Conservation (phyloP, 1,140 invertebrate species). For the Heterodera schachtii region DNA sequence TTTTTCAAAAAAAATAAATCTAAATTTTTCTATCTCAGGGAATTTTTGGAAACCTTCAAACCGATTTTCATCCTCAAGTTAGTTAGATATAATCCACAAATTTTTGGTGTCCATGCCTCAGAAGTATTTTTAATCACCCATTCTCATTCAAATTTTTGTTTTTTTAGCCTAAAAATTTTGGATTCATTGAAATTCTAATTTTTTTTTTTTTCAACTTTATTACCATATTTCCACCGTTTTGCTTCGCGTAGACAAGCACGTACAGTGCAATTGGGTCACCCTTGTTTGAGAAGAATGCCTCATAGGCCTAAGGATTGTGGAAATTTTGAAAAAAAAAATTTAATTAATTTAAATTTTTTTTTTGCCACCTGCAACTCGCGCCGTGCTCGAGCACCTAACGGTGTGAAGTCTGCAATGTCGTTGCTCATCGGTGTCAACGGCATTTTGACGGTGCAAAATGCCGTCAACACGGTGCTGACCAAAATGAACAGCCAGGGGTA, state of each 20-base stretch:
- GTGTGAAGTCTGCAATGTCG: conserved; percentile 64
- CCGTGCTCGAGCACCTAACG: conserved; percentile 53
- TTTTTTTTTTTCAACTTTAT: background rate
- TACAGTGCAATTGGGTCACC: conserved; percentile 60
- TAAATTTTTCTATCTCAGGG: too few species aligned
- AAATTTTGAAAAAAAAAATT: conserved; percentile 20
- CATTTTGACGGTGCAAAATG: conserved; percentile 40
- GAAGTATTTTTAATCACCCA: too few species aligned
- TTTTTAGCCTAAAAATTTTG: too few species aligned
- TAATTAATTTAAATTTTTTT: background rate
- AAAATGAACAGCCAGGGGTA: conserved; percentile 32
- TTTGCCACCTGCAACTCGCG: conserved; percentile 48
- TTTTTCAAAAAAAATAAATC: too few species aligned
- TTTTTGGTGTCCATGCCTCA: too few species aligned
- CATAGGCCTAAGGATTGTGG: conserved; percentile 44
- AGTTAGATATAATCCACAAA: too few species aligned
- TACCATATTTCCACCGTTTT: conserved; percentile 51
- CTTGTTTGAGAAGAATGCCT: conserved; percentile 61
- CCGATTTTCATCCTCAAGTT: too few species aligned
- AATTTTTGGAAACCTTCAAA: too few species aligned
- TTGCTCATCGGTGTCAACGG: conserved; percentile 48
- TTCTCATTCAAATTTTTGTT: too few species aligned
- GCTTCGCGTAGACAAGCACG: conserved; percentile 60
- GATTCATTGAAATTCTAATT: too few species aligned
- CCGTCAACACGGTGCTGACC: conserved; percentile 31